phyloP scores from a whole-genome alignment of 2,113 vertebrate genomes.

The Martes martes region DNA sequence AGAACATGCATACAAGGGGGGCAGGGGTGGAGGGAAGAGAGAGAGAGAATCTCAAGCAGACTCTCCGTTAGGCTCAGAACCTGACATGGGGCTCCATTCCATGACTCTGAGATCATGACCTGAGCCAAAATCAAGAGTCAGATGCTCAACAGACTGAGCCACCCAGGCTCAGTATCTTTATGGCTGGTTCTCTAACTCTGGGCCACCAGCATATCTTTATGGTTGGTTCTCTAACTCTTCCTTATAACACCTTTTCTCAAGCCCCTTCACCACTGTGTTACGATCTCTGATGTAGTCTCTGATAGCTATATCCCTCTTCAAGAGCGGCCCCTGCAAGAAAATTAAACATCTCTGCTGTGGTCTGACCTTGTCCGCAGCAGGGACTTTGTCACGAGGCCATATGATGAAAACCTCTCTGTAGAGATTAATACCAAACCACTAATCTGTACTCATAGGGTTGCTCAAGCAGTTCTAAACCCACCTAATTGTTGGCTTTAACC shows the following conservation, averaged over 20 bases:
- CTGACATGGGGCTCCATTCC: not conserved
- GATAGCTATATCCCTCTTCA: not conserved
- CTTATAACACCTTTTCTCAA: not conserved
- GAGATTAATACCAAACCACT: not conserved
- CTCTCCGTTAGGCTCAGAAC: not conserved
- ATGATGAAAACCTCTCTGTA: not conserved
- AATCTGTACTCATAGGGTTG: not conserved
- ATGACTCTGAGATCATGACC: not conserved
- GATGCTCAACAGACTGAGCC: not conserved
- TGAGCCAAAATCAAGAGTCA: not conserved
- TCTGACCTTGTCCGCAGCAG: not conserved
- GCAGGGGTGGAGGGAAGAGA: not conserved
- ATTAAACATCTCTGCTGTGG: not conserved
- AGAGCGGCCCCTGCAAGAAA: not conserved
- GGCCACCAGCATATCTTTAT: not conserved
- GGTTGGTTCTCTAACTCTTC: not conserved
- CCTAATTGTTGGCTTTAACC: not conserved
- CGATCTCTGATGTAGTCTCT: not conserved
- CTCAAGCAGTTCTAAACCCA: not conserved
- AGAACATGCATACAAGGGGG: not conserved
- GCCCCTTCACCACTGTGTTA: not conserved
- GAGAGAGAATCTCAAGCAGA: not conserved
- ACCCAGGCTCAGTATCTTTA: not conserved
- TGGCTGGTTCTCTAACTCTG: no score
- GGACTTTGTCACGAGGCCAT: not conserved